A percentile compares a stretch with the other conserved stretches of the same genome.
Conservation (phyloP, 2,113 vertebrate species). For the Perca flavescens region DNA sequence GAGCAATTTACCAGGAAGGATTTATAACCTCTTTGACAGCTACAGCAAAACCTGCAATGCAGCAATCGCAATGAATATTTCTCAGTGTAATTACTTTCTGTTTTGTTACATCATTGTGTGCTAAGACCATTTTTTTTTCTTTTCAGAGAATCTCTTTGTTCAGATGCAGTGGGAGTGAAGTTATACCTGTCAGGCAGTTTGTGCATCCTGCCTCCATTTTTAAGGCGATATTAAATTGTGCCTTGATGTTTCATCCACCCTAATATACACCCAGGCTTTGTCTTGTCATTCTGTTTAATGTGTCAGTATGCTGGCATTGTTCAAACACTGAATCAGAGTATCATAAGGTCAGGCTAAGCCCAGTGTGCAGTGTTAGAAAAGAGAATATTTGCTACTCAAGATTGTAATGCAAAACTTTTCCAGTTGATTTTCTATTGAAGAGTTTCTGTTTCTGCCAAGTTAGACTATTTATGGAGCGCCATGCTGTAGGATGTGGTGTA, state of each 20-base stretch:
- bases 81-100: not conserved
- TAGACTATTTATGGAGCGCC: constrained; percentile 43
- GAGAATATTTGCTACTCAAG: constrained; percentile 35
- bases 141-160: constrained; percentile 4
- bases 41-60: constrained; percentile 1
- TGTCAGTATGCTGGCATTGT: constrained; percentile 36
- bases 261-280: constrained; percentile 40
- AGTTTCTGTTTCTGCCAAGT: constrained; percentile 27
- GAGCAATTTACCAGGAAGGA: not conserved
- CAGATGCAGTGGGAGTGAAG: not conserved
- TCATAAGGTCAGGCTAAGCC: constrained; percentile 39
- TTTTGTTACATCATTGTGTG: not conserved
- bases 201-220: constrained; percentile 32
- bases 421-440: not conserved
- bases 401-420: constrained; percentile 47
- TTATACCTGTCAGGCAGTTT: constrained; percentile 41
- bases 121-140: not conserved
- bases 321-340: constrained; percentile 18
- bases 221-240: constrained; percentile 21
- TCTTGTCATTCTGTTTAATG: constrained; percentile 44
- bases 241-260: constrained; percentile 53
- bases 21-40: not conserved
- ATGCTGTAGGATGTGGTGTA: constrained; percentile 18
- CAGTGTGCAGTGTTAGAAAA: constrained; percentile 17
- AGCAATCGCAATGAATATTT: constrained; percentile 1